Evolutionary conservation across 2,888 invertebrate species (phyloP).

Genomic region (Cantharis lateralis): DNA sequence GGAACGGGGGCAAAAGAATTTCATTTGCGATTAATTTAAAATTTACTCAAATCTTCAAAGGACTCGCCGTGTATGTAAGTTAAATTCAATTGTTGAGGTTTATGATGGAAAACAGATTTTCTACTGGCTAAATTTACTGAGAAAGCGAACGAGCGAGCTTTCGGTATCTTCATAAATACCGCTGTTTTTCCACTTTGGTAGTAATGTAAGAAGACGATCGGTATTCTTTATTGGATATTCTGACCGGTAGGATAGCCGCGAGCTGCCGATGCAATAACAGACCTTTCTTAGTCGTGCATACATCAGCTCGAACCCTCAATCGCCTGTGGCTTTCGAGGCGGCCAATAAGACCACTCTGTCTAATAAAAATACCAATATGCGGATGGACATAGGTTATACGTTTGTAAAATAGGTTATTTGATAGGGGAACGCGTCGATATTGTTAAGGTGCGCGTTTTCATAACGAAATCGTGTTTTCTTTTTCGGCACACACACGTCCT

Average conservation of each 20-base stretch:
- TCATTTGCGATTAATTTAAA: constrained; percentile 53
- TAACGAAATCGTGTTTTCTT: not conserved
- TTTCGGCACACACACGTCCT: not conserved
- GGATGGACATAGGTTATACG: constrained; percentile 50
- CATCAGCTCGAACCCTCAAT: constrained; percentile 43
- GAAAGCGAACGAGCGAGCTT: constrained; percentile 19
- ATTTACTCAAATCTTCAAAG: constrained; percentile 44
- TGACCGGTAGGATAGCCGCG: constrained; percentile 48
- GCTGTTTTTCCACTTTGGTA: constrained; percentile 54
- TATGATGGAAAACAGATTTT: constrained; percentile 20
- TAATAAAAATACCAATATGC: constrained; percentile 49
- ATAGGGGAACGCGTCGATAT: constrained; percentile 17
- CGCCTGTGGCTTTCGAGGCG: constrained; percentile 42
- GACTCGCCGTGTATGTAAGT: constrained; percentile 5
- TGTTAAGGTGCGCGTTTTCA: constrained; percentile 5
- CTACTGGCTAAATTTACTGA: constrained; percentile 24
- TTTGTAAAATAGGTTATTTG: constrained; percentile 41
- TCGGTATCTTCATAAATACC: constrained; percentile 48
- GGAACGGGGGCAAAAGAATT: constrained; percentile 48
- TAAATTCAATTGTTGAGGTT: constrained; percentile 13
- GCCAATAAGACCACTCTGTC: constrained; percentile 45
- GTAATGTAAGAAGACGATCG: constrained; percentile 50
- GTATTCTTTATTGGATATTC: constrained; percentile 53
- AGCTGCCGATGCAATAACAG: constrained; percentile 49
- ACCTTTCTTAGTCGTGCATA: constrained; percentile 48